Evolutionary conservation across 1,140 invertebrate species (phyloP), one percentile per base, ranked within the genome.

Genomic region (Drosophila murphyi): DNA sequence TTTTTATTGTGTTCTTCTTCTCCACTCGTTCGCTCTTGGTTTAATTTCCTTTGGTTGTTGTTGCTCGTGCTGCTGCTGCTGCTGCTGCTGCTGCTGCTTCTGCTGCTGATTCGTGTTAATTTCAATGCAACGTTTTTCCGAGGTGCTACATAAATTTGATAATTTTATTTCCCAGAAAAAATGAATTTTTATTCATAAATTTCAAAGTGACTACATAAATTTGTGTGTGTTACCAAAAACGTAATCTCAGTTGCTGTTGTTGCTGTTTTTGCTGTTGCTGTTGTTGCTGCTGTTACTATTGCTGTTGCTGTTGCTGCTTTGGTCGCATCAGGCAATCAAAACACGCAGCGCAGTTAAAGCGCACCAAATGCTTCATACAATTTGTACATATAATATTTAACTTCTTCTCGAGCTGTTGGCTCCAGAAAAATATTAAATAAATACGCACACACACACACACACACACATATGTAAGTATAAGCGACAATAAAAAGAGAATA

Each of bases 91-190:
- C 31, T 62, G 32, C 39, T 55, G 34, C 31, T 60, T 28, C 31
- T 47, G 43, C 39, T 67, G 47, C 55, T 34, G 59, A 52, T 76
- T 65, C 63, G 57, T 76, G 68, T 69, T 69, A 69, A 73, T 68
- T 77, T 69, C 59, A 71, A 76, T 71, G 67, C 57, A 69, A 51
- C 62, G 57, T 55, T 63, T 63, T 50, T 59, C 28, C 39, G 41
- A 88, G 83, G 83, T 88, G 83, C 83, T 88, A 87, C 77, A 88
- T 88, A 83, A 88, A 88, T 88, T 89, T 89, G 77, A 89, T 89
- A 43, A n/a, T 89, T 83, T 78, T 77, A 88, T 87, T 89, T 86
- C 77, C 63, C 70, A 65, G 87, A 87, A 87, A 77, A 88, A 88
- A 69, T 74, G 68, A 80, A 88, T 79, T 89, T 88, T 80, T 83